Base-by-base conservation (phyloP, 2,888 invertebrate species). In the Hoplodrina ambigua region DNA sequence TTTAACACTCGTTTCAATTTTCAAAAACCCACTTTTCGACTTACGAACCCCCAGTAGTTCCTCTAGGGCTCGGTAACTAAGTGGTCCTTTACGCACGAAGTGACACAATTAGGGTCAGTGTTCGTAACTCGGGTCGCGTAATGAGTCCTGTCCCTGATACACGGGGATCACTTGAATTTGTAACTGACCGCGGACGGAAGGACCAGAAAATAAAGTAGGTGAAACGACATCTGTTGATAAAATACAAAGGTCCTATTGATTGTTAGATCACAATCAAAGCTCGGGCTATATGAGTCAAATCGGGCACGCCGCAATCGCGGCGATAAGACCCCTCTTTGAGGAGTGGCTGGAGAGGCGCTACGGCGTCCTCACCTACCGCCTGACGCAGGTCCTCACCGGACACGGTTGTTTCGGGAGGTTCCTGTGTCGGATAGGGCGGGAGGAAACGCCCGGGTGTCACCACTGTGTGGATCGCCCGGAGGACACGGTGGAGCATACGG, bases 61-160 rank as follows among this genome's bases (percentile, higher is more conserved):
- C 59, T 30, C 56, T 60, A 78, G 70, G 78, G 81, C 68, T 76
- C 56, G 71, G 86, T 82, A 86, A 85, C 86, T 86, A 87, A 88
- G 86, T 86, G 86, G 85, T 81, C 85, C 86, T 89, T 88, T 86
- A 88, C 88, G 88, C 89, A 88, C 88, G 88, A 81, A 87, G 82
- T 80, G 86, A 83, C 88, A 85, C 89, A 88, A 89, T 89, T 87
- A 88, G 86, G 86, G 84, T 75, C 83, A 75, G 75, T 70, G 75
- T 78, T 75, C 76, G 78, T 78, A 71, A 81, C 75, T 82, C 65
- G 77, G 70, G 75, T 71, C 72, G 73, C 76, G 78, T 86, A 87
- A 88, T 85, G 85, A 87, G 86, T 61, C 74, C 74, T 65, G 79
- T 66, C 78, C 74, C 78, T 79, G 81, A 74, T 83, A 82, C 81